These are phyloP conservation scores for Neolamprologus sp. DNA, from an alignment of 2,113 vertebrate genomes.

Conservation along the genomic window DNA sequence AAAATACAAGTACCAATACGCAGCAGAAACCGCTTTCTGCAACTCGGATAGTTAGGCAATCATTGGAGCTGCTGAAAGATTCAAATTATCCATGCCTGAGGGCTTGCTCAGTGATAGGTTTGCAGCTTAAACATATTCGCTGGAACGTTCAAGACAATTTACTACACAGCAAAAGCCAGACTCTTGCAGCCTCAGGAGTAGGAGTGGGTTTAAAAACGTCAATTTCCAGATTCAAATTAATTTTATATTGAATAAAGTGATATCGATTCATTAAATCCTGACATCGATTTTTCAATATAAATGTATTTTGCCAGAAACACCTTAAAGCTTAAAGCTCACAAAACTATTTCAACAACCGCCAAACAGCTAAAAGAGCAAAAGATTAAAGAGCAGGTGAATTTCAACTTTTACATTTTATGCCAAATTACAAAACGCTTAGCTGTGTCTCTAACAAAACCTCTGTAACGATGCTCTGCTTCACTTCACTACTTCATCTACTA, in stretches of 20 bases:
- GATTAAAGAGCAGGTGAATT: neutral
- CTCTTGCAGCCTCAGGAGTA: neutral
- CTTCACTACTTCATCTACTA: neutral
- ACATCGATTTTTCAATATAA: rapidly evolving
- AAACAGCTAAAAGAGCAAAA: neutral
- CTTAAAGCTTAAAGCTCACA: neutral
- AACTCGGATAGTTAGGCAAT: neutral
- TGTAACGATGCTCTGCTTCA: neutral
- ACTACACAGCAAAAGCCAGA: neutral
- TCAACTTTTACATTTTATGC: neutral
- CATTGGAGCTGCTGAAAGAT: neutral
- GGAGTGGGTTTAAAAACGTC: neutral
- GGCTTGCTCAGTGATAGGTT: rapidly evolving
- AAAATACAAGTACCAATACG: no score
- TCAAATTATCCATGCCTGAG: rapidly evolving
- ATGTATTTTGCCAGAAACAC: neutral
- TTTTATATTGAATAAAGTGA: neutral
- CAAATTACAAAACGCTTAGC: neutral
- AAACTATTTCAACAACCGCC: neutral
- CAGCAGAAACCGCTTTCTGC: neutral
- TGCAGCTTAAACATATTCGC: neutral
- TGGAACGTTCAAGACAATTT: neutral
- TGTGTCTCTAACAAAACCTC: neutral
- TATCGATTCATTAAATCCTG: neutral
- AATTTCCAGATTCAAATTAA: neutral